A percentile compares a stretch with the other conserved stretches of the same genome.
phyloP scores from a whole-genome alignment of 2,888 invertebrate genomes.

The Rhingia rostrata region DNA sequence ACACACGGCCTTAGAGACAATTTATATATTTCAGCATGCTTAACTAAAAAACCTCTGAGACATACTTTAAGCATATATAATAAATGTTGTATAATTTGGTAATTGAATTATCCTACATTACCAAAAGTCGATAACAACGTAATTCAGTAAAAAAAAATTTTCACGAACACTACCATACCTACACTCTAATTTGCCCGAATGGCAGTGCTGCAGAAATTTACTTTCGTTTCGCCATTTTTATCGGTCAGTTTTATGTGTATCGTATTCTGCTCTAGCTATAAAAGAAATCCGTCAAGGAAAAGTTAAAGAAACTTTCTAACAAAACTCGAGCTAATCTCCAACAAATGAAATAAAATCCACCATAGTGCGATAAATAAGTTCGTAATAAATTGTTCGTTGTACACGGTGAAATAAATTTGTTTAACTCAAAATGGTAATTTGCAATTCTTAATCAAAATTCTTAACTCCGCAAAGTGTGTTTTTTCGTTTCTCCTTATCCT shows the following conservation, averaged over 20 bases:
- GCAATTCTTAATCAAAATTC: constrained; percentile 20
- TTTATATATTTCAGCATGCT: no score
- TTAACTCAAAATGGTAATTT: constrained; percentile 69
- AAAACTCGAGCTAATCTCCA: constrained; percentile 52
- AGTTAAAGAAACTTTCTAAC: constrained; percentile 51
- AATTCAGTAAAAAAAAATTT: no score
- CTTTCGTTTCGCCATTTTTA: constrained; percentile 67
- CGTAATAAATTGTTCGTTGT: constrained; percentile 50
- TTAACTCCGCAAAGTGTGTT: constrained; percentile 47
- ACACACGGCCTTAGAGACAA: no score
- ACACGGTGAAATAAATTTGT: constrained; percentile 47
- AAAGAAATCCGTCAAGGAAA: constrained; percentile 63
- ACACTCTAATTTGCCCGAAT: constrained; percentile 11
- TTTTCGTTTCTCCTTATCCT: constrained; percentile 46
- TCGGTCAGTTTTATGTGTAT: constrained; percentile 66
- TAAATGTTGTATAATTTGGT: no score
- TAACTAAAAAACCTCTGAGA: no score
- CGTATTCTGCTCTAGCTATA: constrained; percentile 62
- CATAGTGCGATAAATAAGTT: constrained; percentile 36
- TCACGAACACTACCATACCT: constrained; percentile 21
- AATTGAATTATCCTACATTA: no score
- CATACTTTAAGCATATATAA: no score
- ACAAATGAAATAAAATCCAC: constrained; percentile 68
- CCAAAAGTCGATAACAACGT: no score
- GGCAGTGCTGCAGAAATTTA: constrained; percentile 44